Base-by-base conservation (phyloP, 2,888 invertebrate species). In the Hirtodrosophila trivittata region DNA sequence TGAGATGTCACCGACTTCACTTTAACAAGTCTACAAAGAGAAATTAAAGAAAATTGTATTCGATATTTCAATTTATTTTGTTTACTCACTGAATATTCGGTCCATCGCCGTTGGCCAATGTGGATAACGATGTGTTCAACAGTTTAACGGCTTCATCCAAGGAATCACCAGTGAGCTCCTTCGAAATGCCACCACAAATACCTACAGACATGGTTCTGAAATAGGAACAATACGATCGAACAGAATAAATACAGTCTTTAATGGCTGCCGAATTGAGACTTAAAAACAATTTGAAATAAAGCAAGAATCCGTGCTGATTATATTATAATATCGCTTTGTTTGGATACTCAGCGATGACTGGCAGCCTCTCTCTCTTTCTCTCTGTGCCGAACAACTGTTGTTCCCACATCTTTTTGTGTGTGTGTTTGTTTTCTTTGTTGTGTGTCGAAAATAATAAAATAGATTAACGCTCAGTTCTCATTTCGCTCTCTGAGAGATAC, bases 11-110 rank as follows among this genome's bases (percentile, higher is more conserved):
- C 82, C 5, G 73, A 58, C 14, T 64, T 58, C 0, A 82, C 71
- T 16, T 82, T 75, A 7, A 63, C 67, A 25, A 84, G 49, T 50
- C 82, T 82, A n/a, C n/a, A n/a, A n/a, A n/a, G n/a, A n/a, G n/a
- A n/a, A n/a, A n/a, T n/a, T n/a, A n/a, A 26, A 1, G 41, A 9
- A 12, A 7, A 1, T n/a, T n/a, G 0, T n/a, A 0, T 7, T 33
- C n/a, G n/a, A n/a, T n/a, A n/a, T n/a, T n/a, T n/a, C n/a, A n/a
- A n/a, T n/a, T n/a, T n/a, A n/a, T n/a, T n/a, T n/a, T n/a, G n/a
- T n/a, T n/a, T n/a, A 52, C 73, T 52, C n/a, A 70, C 73, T 66
- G 13, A 3, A 73, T 52, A 5, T n/a, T 50, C 9, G 75, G 70
- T 21, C 70, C 70, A 26, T 63, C 57, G 1, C 32, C 54, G 1